Percentiles rank a stretch among this genome's conserved stretches.
phyloP scores from a whole-genome alignment of 2,888 invertebrate species.

The Cheilosia impressa region DNA sequence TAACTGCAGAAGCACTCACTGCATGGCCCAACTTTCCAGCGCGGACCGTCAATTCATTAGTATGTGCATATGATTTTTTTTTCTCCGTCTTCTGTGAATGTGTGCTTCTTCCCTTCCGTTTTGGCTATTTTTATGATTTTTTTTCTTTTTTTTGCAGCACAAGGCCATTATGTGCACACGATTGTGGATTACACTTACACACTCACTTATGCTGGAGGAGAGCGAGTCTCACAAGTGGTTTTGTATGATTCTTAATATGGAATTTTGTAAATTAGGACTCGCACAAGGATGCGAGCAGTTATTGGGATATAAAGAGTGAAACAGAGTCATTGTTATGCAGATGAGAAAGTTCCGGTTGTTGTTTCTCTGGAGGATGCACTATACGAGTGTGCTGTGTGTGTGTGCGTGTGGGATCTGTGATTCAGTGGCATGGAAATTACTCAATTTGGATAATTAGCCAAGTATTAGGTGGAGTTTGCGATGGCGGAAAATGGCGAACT shows the following conservation, averaged over 20 bases:
- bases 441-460: constrained; percentile 74
- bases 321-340: constrained; percentile 74
- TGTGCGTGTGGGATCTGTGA: constrained; percentile 32
- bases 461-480: constrained; percentile 51
- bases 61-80: constrained; percentile 71
- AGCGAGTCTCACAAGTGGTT: constrained; percentile 65
- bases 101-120: too few relatives aligned
- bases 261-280: constrained; percentile 75
- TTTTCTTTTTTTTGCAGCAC: constrained; percentile 49
- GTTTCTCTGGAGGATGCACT: constrained; percentile 52
- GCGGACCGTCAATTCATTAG: constrained; percentile 73
- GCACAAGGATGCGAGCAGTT: constrained; percentile 74
- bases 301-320: constrained; percentile 74
- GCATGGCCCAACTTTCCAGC: constrained; percentile 62
- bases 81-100: neutral
- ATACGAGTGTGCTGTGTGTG: constrained; percentile 1
- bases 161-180: constrained; percentile 74
- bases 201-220: neutral
- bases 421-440: constrained; percentile 72
- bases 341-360: constrained; percentile 70
- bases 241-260: constrained; percentile 73
- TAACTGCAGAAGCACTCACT: constrained; percentile 71
- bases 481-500: constrained; percentile 20
- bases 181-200: constrained; percentile 37
- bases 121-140: constrained; percentile 27